Conservation (phyloP, 2,113 vertebrate species). For the Datnioides undecimradiatus region DNA sequence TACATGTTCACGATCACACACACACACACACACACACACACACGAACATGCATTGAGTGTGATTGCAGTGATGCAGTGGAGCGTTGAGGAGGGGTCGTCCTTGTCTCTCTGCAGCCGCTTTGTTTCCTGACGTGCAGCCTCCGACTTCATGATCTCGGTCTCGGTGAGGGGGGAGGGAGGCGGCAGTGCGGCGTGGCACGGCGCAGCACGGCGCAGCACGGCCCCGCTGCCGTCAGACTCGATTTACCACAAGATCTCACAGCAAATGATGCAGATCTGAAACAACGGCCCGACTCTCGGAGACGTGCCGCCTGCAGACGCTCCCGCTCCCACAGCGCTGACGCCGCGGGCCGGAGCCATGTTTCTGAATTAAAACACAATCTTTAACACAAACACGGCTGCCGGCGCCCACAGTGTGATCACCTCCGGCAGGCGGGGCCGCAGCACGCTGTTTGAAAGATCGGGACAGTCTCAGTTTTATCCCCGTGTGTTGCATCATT, state of each 20-base stretch:
- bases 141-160: constrained; percentile 26
- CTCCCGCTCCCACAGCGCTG: not conserved
- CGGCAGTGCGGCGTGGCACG: no score
- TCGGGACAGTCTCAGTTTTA: no score
- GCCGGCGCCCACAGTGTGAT: not conserved
- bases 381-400: not conserved
- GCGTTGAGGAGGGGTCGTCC: constrained; percentile 40
- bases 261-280: constrained; percentile 27
- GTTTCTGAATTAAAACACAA: not conserved
- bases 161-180: not conserved
- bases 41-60: not conserved
- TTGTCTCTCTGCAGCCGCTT: constrained; percentile 23
- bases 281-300: constrained; percentile 5
- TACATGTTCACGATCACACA: constrained; percentile 10
- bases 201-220: no score
- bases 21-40: not conserved
- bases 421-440: not conserved
- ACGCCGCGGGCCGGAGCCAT: not conserved
- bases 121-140: constrained; percentile 37
- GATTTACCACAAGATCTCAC: constrained; percentile 35
- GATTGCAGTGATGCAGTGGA: constrained; percentile 6
- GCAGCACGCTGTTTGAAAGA: no score
- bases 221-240: constrained; percentile 26
- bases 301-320: not conserved
- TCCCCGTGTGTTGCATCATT: no score